Percentiles rank a stretch among this genome's conserved stretches.
These are phyloP conservation scores for Corvus cornix DNA, from an alignment of 2,113 vertebrate genomes.

Conservation along the genomic window DNA sequence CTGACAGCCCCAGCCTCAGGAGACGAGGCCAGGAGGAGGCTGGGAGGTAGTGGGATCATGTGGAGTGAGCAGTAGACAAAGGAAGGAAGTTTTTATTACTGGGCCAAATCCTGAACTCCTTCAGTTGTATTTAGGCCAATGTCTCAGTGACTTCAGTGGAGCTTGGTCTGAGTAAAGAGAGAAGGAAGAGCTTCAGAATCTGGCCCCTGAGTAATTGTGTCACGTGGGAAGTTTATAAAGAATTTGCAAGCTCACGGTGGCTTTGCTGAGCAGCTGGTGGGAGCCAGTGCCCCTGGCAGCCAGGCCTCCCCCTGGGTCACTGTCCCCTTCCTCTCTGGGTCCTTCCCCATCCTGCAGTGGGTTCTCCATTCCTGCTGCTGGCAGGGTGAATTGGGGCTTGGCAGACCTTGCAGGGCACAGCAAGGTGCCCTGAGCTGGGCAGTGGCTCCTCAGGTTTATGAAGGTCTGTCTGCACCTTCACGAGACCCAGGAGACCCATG, in stretches of 20 bases:
- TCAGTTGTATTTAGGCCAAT: not conserved
- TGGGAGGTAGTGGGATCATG: not conserved
- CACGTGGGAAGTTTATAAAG: not conserved
- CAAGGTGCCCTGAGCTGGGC: accelerated
- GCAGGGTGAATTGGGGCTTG: accelerated
- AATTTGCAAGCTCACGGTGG: not conserved
- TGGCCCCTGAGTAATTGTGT: not conserved
- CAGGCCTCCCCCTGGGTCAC: not conserved
- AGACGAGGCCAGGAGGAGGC: not conserved
- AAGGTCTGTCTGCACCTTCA: not conserved
- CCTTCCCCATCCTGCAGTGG: accelerated
- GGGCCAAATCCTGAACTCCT: conserved; percentile 37
- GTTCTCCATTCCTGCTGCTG: not conserved
- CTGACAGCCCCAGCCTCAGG: not conserved
- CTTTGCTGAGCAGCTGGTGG: accelerated
- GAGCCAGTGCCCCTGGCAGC: accelerated
- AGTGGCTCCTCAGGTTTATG: not conserved
- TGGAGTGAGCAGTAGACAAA: conserved; percentile 33
- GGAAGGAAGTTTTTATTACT: conserved; percentile 67
- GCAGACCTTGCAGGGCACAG: not conserved
- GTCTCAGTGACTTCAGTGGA: not conserved
- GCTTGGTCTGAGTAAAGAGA: not conserved
- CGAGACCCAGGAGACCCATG: accelerated
- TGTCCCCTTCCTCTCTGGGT: not conserved
- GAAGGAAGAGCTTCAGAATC: conserved; percentile 17